phyloP scores from a whole-genome alignment of 2,113 vertebrate species.

The Crotalus tigris region DNA sequence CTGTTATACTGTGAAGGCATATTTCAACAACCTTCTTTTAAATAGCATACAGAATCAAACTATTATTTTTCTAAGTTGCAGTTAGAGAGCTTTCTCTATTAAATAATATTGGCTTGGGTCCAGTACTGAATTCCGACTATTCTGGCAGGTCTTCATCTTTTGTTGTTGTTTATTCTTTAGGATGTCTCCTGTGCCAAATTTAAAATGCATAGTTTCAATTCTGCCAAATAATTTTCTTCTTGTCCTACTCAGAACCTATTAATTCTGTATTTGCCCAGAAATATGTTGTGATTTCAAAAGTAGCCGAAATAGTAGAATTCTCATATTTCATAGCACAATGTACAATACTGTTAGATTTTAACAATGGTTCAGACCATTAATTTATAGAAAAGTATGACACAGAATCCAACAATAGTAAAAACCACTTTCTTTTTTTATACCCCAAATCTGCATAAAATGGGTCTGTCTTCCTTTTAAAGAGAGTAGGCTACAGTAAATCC shows the following conservation, averaged over 20 bases:
- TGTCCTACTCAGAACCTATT: slow-evolving; percentile 16
- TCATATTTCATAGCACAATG: slow-evolving; percentile 25
- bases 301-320: slow-evolving; percentile 31
- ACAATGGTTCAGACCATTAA: slow-evolving; percentile 41
- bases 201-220: slow-evolving; percentile 30
- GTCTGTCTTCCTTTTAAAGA: slow-evolving; percentile 53
- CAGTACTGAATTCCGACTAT: slow-evolving; percentile 19
- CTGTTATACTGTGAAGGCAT: slow-evolving; percentile 21
- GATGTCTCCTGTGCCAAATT: slow-evolving; percentile 12
- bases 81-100: slow-evolving; percentile 37
- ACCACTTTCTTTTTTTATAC: slow-evolving; percentile 43
- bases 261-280: slow-evolving; percentile 40
- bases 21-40: slow-evolving; percentile 29
- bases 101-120: slow-evolving; percentile 14
- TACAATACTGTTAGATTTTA: slow-evolving; percentile 37
- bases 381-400: slow-evolving; percentile 40
- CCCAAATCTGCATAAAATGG: slow-evolving; percentile 44
- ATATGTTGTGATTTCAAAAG: slow-evolving; percentile 17
- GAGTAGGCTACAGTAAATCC: slow-evolving; percentile 50
- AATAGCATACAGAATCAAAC: slow-evolving; percentile 13
- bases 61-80: slow-evolving; percentile 35
- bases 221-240: slow-evolving; percentile 30
- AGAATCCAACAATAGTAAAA: slow-evolving; percentile 49
- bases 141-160: slow-evolving; percentile 1
- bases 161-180: slow-evolving; percentile 28